Base-by-base conservation (phyloP, 2,797 vertebrate species). In the Bradypus variegatus region DNA sequence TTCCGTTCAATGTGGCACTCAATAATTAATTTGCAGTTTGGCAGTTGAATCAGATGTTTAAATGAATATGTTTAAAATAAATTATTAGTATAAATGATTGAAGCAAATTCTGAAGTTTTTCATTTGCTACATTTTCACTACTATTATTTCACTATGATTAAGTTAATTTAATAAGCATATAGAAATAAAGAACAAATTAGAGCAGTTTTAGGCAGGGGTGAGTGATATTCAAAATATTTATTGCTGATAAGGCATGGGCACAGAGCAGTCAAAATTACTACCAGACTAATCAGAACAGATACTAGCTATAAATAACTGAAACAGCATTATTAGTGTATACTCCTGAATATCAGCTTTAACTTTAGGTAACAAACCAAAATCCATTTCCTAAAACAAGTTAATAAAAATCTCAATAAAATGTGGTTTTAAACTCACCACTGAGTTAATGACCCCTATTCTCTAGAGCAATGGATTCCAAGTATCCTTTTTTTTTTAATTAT, bases 181-280 rank as follows among this genome's bases (percentile, higher is more conserved):
- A 84, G 15, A 91, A 92, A 77, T 85, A 89, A 75, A 55, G 25
- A 91, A 94, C 69, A 89, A 90, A 91, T 90, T 79, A 86, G 27
- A 88, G 19, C 55, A 85, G 29, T 76, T 93, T 88, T 90, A 65
- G 21, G 25, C 45, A 90, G 8, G 87, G 12, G 53, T 93, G n/a
- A 38, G 12, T 72, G 41, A 92, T 41, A 77, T 19, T 70, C 31
- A 93, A 92, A 93, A 81, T 86, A 95, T 85, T 85, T 70, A 89
- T 25, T 92, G 55, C 29, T 90, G 48, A 76, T 86, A 94, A 81
- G 25, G n/a, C 25, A 84, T 75, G 50, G 31, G 21, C 15, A 85
- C 14, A 86, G 50, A 89, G 8, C n/a, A 86, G 18, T 87, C 89
- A 94, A 33, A 94, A 85, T 93, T 53, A 27, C 88, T 65, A 90